Evolutionary conservation across 2,888 invertebrate genomes (phyloP).

Genomic region (Caradrina clavipalpis): DNA sequence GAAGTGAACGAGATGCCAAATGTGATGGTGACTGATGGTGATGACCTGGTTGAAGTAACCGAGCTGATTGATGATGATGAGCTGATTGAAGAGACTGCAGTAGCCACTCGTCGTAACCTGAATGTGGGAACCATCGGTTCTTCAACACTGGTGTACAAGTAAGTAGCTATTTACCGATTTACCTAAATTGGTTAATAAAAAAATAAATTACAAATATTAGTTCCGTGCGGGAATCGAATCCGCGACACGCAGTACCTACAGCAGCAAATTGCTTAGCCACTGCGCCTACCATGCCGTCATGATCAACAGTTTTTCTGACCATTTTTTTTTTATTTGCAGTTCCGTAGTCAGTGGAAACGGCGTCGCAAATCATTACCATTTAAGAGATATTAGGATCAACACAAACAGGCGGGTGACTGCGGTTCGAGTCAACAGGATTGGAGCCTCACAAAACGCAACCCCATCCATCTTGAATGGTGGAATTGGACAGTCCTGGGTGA

Average conservation of each 20-base stretch:
- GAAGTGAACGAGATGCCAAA: neutral
- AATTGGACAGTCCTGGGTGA: slow-evolving; percentile 10
- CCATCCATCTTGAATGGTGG: slow-evolving; percentile 30
- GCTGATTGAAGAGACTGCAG: slow-evolving; percentile 1
- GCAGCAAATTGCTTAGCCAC: too few relatives aligned
- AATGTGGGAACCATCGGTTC: neutral
- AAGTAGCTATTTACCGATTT: neutral
- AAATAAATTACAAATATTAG: too few relatives aligned
- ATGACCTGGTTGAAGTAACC: neutral
- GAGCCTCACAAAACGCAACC: slow-evolving; percentile 17
- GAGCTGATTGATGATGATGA: neutral
- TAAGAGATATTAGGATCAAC: neutral
- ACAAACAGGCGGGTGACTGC: slow-evolving; percentile 16
- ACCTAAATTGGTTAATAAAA: too few relatives aligned
- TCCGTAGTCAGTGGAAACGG: neutral
- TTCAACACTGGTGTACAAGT: neutral
- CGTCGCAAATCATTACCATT: neutral
- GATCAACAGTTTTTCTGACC: neutral
- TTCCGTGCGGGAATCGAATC: too few relatives aligned
- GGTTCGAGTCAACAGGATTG: slow-evolving; percentile 21
- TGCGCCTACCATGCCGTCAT: too few relatives aligned
- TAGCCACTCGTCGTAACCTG: slow-evolving; percentile 3
- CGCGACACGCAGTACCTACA: too few relatives aligned
- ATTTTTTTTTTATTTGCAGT: slow-evolving; percentile 11
- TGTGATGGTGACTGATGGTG: slow-evolving; percentile 1